phyloP scores from a whole-genome alignment of 2,113 vertebrate genomes.

The Paramisgurnus dabryanus region DNA sequence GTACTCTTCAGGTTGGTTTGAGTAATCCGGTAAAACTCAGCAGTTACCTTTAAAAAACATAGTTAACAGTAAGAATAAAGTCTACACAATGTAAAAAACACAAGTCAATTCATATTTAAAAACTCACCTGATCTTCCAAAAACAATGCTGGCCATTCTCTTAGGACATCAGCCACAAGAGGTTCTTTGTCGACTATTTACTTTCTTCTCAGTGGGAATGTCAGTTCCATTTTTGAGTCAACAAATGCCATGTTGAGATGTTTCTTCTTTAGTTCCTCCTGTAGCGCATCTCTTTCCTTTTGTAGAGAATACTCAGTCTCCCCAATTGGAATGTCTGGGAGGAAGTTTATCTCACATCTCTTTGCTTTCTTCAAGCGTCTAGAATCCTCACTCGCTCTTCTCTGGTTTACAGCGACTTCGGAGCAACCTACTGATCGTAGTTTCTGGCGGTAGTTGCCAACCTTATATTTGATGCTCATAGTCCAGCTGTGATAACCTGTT shows the following conservation, averaged over 20 bases:
- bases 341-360: not conserved
- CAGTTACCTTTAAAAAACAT: not conserved
- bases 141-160: conserved; percentile 39
- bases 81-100: not conserved
- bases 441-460: conserved; percentile 9
- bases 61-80: not conserved
- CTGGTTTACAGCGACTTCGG: not conserved
- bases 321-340: not conserved
- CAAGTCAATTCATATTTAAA: not conserved
- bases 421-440: conserved; percentile 2
- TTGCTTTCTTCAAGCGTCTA: not conserved
- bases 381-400: not conserved
- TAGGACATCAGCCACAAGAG: conserved; percentile 9
- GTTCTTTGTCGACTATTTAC: not conserved
- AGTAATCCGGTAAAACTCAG: conserved; percentile 29
- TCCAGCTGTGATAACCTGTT: conserved; percentile 36
- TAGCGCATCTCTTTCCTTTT: not conserved
- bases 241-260: not conserved
- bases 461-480: conserved; percentile 30
- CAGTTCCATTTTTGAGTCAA: conserved; percentile 21
- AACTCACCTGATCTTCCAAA: conserved; percentile 14
- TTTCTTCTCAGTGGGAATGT: not conserved
- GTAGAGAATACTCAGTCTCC: not conserved
- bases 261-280: not conserved
- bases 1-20: not conserved